Base-by-base conservation (phyloP, 2,113 vertebrate species). In the Cololabis saira region DNA sequence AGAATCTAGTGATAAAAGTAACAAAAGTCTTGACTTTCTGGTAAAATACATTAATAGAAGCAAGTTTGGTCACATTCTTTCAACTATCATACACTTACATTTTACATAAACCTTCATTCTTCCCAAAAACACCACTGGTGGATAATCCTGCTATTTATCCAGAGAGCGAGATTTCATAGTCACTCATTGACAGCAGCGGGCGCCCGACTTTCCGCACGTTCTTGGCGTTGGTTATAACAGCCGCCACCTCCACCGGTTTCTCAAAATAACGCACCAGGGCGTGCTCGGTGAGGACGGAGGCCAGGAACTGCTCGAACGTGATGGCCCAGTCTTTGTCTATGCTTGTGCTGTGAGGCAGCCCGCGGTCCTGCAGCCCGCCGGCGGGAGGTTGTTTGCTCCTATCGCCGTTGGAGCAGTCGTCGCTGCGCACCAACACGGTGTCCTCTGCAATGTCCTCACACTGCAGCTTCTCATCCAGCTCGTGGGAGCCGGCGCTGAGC, bases 321-420 rank as follows among this genome's bases (percentile, higher is more conserved):
- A 99, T 95, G 85, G 97, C 94, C 98, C 98, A 99, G 92, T 98
- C 97, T 68, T 94, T 93, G 87, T 99, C 97, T 0, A 97, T 92
- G 91, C 96, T 96, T 0, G 92, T 89, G 91, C 95, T 96, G 59
- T 93, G 89, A 2, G 91, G 93, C 6, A 98, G 92, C 24, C 91
- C 74, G 44, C 67, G 42, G 1, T 73, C 40, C 45, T 81, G 89
- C 63, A 55, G 22, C 16, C 73, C 62, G 0, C 40, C 5, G 8
- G 86, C 51, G 0, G 21, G 70, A 40, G 75, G 72, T 10, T 60
- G 72, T 51, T 52, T n/a, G 2, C 33, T 22, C 1, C 49, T 61
- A 1, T 76, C 75, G 0, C 43, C 3, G 0, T 40, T 44, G 64
- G 69, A 42, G 17, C 47, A 44, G 8, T 57, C 52, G 58, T 77